Base-by-base conservation (phyloP, 2,113 vertebrate species). In the Chamaea fasciata region DNA sequence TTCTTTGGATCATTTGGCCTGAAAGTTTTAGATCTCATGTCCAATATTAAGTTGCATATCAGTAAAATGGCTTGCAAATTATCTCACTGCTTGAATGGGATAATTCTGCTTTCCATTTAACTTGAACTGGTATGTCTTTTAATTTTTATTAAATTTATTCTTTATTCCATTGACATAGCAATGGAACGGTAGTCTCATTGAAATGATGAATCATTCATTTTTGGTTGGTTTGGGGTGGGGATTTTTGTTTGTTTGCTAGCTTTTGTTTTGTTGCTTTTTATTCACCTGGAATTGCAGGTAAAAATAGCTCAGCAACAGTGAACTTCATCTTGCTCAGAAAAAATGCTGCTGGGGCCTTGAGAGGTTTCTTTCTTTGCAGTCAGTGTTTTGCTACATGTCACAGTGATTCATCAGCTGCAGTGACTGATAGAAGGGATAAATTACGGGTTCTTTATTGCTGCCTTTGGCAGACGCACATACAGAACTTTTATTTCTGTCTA, bases 91-190 rank as follows among this genome's bases (percentile, higher is more conserved):
- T 92, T 95, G 14, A 92, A 88, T 42, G 16, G 13, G 16, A 92
- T 79, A 80, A 30, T 42, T 80, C 7, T 35, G 59, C 55, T 83
- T 97, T 97, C 35, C 10, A 68, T 77, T 97, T 95, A 82, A 14
- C 15, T 52, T 63, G 30, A 93, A 71, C 30, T 69, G 27, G 55
- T 94, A 63, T 10, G 7, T 64, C 35, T 52, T 87, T 78, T 70
- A 81, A 46, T 49, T 69, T 95, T 77, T 49, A 42, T 92, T 70
- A 14, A 77, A 78, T 14, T 37, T 37, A 37, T 30, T 19, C 74
- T 59, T 86, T 92, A 84, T 93, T 95, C 41, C 11, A 81, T 26
- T 70, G 27, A 30, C 16, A 63, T 63, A 67, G 22, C 56, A 46
- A 15, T 30, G 22, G 52, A 82, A 94, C 67, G 7, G n/a, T 87